Conservation (phyloP, 2,888 invertebrate species). For the Tachina fera region DNA sequence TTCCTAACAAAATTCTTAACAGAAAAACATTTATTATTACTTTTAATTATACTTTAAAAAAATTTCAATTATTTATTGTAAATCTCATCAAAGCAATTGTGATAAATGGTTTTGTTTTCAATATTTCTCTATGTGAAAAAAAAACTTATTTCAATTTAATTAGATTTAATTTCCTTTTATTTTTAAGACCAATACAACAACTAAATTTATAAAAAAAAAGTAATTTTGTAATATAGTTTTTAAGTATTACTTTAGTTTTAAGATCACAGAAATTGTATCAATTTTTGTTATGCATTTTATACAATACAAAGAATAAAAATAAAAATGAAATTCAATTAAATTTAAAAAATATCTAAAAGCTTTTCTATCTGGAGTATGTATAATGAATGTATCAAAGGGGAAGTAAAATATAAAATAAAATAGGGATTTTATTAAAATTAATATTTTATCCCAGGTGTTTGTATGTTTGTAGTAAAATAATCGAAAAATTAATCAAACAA, state of each 20-base stretch:
- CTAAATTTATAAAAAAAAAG: conserved; percentile 48
- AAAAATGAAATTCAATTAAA: conserved; percentile 46
- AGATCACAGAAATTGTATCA: conserved; percentile 78
- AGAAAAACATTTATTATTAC: background rate
- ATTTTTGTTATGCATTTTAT: conserved; percentile 75
- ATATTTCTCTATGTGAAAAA: conserved; percentile 49
- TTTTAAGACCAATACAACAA: conserved; percentile 19
- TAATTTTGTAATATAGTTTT: conserved; percentile 67
- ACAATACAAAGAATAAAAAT: conserved; percentile 69
- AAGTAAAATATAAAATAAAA: background rate
- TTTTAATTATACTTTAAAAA: conserved; percentile 5
- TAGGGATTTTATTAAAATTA: background rate
- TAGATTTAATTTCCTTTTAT: conserved; percentile 30
- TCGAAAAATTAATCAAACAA: no score
- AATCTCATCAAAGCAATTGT: conserved; percentile 81
- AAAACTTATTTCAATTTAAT: conserved; percentile 42
- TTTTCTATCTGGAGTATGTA: background rate
- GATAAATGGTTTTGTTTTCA: conserved; percentile 77
- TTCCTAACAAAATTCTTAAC: background rate
- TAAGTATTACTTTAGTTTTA: conserved; percentile 69
- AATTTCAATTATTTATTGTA: conserved; percentile 61
- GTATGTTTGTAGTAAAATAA: no score
- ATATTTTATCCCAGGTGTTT: no score
- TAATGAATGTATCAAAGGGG: background rate
- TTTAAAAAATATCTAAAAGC: background rate